phyloP scores from a whole-genome alignment of 2,888 invertebrate species.

The Lasioglossum leucozonium region DNA sequence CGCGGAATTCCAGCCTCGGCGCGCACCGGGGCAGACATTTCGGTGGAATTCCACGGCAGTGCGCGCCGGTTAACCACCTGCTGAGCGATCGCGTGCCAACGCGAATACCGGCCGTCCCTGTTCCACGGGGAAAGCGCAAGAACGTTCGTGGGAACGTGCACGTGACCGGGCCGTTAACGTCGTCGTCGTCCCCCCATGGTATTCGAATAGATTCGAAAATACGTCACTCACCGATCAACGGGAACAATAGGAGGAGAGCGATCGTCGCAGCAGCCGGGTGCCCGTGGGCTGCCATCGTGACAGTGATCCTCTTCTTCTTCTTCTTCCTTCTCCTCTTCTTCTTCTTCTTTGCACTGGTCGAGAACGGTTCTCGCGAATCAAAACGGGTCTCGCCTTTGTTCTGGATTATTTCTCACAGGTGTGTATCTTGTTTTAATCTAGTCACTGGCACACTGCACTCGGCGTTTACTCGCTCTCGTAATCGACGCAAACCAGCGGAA shows the following conservation, averaged over 20 bases:
- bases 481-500: conserved; percentile 49
- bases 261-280: conserved; percentile 67
- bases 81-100: conserved; percentile 69
- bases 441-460: conserved; percentile 68
- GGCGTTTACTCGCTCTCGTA: conserved; percentile 10
- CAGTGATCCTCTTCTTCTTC: conserved; percentile 4
- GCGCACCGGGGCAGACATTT: conserved; percentile 9
- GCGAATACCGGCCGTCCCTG: conserved; percentile 43
- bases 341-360: conserved; percentile 46
- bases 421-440: neutral
- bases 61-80: conserved; percentile 71
- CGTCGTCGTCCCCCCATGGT: neutral
- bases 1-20: conserved; percentile 22
- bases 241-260: conserved; percentile 73
- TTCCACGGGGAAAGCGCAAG: conserved; percentile 43
- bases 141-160: conserved; percentile 49
- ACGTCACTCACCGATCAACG: conserved; percentile 78
- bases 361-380: neutral
- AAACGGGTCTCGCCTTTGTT: neutral
- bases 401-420: conserved; percentile 23
- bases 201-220: conserved; percentile 5
- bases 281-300: conserved; percentile 78
- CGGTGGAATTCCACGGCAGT: conserved; percentile 46
- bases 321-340: neutral
- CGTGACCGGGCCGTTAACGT: conserved; percentile 30